phyloP scores from a whole-genome alignment of 2,888 invertebrate genomes.

The Volucella inanis region DNA sequence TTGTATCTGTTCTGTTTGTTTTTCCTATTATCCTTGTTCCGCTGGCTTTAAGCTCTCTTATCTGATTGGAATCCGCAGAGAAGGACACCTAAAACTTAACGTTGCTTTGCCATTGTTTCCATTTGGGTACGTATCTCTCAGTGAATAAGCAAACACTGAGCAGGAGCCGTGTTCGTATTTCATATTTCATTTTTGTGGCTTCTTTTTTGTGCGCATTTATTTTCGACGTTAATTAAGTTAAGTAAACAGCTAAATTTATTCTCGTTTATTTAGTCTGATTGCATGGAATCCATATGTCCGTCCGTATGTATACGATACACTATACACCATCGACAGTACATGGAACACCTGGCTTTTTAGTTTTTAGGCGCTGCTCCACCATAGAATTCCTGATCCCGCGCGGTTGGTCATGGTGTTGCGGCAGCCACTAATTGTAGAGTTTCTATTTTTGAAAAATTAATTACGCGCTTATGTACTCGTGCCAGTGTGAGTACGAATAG shows the following conservation, averaged over 20 bases:
- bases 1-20: background rate
- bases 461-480: constrained; percentile 8
- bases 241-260: constrained; percentile 56
- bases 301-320: background rate
- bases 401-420: constrained; percentile 37
- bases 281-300: constrained; percentile 18
- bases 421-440: constrained; percentile 26
- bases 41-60: background rate
- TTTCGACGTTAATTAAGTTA: constrained; percentile 60
- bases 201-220: constrained; percentile 15
- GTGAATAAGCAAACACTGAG: too few relatives aligned
- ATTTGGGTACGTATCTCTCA: too few relatives aligned
- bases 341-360: background rate
- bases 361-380: background rate
- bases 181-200: too few relatives aligned
- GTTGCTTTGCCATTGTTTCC: background rate
- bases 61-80: background rate
- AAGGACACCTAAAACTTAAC: background rate
- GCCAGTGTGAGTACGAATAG: too few relatives aligned
- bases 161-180: too few relatives aligned
- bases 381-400: background rate
- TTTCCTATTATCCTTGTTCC: background rate
- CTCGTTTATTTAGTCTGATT: constrained; percentile 40
- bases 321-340: background rate
- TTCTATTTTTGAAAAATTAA: constrained; percentile 49